Conservation (phyloP, 2,113 vertebrate species). For the Tachysurus fulvidraco region DNA sequence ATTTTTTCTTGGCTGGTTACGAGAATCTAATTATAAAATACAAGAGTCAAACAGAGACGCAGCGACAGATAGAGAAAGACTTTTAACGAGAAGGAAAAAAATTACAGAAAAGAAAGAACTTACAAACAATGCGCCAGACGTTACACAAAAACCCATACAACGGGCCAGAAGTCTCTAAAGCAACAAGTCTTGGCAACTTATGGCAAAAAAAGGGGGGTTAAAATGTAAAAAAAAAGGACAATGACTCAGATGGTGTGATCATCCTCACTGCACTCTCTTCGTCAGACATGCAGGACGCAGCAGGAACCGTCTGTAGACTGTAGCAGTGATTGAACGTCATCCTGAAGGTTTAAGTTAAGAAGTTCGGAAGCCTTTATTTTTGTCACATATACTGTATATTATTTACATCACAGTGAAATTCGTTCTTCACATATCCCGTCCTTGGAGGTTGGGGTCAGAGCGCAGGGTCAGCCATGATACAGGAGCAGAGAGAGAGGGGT, state of each 20-base stretch:
- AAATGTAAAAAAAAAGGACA: background rate
- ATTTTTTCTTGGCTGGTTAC: background rate
- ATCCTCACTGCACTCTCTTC: slow-evolving; percentile 40
- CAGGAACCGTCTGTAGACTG: background rate
- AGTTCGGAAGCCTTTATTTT: too few species aligned
- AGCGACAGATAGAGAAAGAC: background rate
- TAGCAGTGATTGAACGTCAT: background rate
- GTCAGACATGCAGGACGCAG: slow-evolving; percentile 43
- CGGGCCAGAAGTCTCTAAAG: background rate
- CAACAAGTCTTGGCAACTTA: background rate
- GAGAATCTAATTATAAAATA: background rate
- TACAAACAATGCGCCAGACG: background rate
- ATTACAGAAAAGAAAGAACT: background rate
- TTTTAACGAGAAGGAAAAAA: background rate
- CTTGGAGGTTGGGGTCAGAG: too few species aligned
- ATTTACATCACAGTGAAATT: too few species aligned
- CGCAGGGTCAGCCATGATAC: too few species aligned
- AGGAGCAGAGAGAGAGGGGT: too few species aligned
- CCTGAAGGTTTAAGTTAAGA: background rate
- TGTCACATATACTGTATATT: too few species aligned
- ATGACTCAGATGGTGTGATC: slow-evolving; percentile 53
- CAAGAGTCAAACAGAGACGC: background rate
- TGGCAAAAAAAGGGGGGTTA: too few species aligned
- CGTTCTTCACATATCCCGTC: too few species aligned
- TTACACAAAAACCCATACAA: background rate